A percentile compares a stretch with the other conserved stretches of the same genome.
Conservation (phyloP, 2,797 vertebrate species). For the Monodelphis domestica region DNA sequence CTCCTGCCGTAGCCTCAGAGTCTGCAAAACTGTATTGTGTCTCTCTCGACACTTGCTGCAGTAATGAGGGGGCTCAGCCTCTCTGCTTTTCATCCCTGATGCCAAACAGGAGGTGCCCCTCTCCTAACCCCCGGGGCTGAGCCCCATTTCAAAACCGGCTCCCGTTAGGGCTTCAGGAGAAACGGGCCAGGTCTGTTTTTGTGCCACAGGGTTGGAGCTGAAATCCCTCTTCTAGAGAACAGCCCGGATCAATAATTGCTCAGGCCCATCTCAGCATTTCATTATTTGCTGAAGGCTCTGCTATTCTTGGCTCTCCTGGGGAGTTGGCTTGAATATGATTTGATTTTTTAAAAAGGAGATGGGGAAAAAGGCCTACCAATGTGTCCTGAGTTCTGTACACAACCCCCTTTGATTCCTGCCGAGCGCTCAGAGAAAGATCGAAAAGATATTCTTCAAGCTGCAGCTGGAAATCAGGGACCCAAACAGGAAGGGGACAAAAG, state of each 20-base stretch:
- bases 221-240: slow-evolving; percentile 77
- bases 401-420: slow-evolving; percentile 72
- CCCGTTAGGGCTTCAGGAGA: slow-evolving; percentile 31
- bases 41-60: slow-evolving; percentile 15
- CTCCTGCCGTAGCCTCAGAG: slow-evolving; percentile 20
- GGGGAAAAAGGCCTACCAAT: slow-evolving; percentile 58
- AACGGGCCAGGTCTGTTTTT: slow-evolving; percentile 48
- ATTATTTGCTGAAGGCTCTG: slow-evolving; percentile 78
- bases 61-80: slow-evolving; percentile 3
- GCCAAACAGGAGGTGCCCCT: slow-evolving; percentile 19
- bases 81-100: slow-evolving; percentile 36
- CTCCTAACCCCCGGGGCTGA: neutral
- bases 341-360: slow-evolving; percentile 50
- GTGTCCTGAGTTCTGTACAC: slow-evolving; percentile 57
- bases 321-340: slow-evolving; percentile 48
- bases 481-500: slow-evolving; percentile 43
- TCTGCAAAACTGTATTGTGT: slow-evolving; percentile 39
- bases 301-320: slow-evolving; percentile 56
- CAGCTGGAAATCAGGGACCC: slow-evolving; percentile 42
- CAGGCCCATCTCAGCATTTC: slow-evolving; percentile 65
- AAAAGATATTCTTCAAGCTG: slow-evolving; percentile 23
- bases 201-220: slow-evolving; percentile 65
- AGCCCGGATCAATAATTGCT: slow-evolving; percentile 65
- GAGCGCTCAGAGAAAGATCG: slow-evolving; percentile 53
- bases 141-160: slow-evolving; percentile 20